Evolutionary conservation across 2,113 vertebrate genomes (phyloP), one percentile per base, ranked within the genome.

Genomic region (Tor tambroides): DNA sequence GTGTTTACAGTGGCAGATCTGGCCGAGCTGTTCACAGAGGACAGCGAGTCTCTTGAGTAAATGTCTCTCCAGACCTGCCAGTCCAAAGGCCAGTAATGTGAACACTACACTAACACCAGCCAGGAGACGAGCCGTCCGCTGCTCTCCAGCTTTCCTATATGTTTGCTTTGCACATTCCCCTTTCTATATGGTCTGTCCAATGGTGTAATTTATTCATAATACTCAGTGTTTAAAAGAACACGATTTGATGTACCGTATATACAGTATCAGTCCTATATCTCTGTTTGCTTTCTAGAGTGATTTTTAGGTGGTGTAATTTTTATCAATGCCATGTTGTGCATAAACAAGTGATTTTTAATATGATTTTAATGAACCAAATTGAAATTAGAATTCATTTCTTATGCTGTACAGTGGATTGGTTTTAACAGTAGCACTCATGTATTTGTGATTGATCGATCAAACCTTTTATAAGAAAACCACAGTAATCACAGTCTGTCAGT

Each of bases 1-100:
- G 97, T 97, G 12, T 93, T 98, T 93, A 99, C 98, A 0, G 97
- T 99, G 56, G 97, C 97, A 11, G 98, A 98, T 88, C 94, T 99
- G 89, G 97, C 97, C 0, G 97, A 99, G 59, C 96, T 99, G 84
- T 99, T 99, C 75, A 97, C 98, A 35, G 96, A 97, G 80, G 97
- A 98, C 88, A 93, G 93, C 0, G 97, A 98, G 92, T 94, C 94
- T 81, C 94, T 98, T 69, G 97, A 97, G 85, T 97, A 90, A 97
- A 89, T 10, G 28, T 75, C n/a, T n/a, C 54, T 63, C 38, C 81
- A 71, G 17, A 26, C 74, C 0, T 3, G 59, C 54, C 46, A 63
- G 43, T 76, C 86, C 30, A 41, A 82, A 19, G 61, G 23, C 49
- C 80, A 77, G 43, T 41, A 89, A 76, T 41, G 56, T 35, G 61